Evolutionary conservation across 2,113 vertebrate genomes (phyloP), one percentile per base, ranked within the genome.

Genomic region (Xiphorhynchus elegans): DNA sequence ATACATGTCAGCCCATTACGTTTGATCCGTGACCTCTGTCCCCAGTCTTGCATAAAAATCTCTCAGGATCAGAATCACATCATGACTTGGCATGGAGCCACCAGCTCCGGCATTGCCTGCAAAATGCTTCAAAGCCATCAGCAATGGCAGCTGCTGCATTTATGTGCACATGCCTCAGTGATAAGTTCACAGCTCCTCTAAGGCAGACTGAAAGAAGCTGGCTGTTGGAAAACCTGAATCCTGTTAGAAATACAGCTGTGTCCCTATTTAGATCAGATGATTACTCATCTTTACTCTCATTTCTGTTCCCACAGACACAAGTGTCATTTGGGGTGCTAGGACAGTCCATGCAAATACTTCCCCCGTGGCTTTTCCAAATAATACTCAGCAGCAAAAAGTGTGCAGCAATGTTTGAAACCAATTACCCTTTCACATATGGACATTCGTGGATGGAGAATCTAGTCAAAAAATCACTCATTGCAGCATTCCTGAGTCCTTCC

Each of bases 1-100:
- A 97, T 96, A 97, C 83, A 82, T 88, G 79, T 97, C 97, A 97
- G 93, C 90, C 88, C 70, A 63, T 83, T 96, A 91, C 89, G 90
- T 96, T 95, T 97, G 95, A 96, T 94, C 93, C 84, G 85, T 95
- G 97, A 97, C 91, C 97, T 95, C 83, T 87, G 86, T 89, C 82
- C 84, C 70, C 91, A 93, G 92, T 83, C 97, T 94, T 93, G 85
- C 90, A 89, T 91, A 85, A 96, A 97, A 96, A 96, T 96, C 86
- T 96, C 83, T 69, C 93, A 95, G 95, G 76, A 89, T 91, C 58
- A 96, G 95, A 97, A 96, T 87, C 67, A 76, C 62, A 72, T 76
- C 87, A 68, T 39, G 58, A 66, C 74, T 93, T 95, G 96, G 96
- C 96, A 95, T 5, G 42, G 26, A 87, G 94, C 82, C 94, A 95